Evolutionary conservation across 2,113 vertebrate species (phyloP).

Genomic region (Cisticola juncidis): DNA sequence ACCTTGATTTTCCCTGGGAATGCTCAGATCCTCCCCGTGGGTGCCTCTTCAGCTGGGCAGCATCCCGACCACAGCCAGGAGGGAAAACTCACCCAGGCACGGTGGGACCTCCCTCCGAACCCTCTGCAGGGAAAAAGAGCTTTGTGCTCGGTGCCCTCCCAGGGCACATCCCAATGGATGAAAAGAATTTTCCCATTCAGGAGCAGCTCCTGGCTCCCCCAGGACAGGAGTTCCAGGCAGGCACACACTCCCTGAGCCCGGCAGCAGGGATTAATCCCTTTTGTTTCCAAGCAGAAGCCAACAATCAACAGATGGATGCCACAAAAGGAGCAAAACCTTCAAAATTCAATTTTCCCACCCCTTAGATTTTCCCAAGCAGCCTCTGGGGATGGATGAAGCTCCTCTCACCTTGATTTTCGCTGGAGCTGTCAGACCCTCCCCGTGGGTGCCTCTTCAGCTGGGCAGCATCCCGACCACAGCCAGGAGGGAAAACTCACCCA

Average conservation of each 20-base stretch:
- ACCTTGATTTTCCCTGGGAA: background rate
- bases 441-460: background rate
- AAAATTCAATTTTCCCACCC: background rate
- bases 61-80: background rate
- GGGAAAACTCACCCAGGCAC: accelerated
- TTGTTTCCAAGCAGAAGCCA: background rate
- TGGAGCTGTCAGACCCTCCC: background rate
- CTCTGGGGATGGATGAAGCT: background rate
- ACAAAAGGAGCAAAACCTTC: accelerated
- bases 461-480: background rate
- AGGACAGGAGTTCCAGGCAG: background rate
- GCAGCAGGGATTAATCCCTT: background rate
- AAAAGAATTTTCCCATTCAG: accelerated
- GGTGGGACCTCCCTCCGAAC: accelerated
- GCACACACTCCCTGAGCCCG: background rate
- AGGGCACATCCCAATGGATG: no score
- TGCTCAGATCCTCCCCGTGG: background rate
- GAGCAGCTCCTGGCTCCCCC: background rate
- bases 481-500: background rate
- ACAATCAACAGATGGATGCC: accelerated
- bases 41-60: background rate
- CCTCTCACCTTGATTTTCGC: background rate
- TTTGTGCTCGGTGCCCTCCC: background rate
- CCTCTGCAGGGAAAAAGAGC: background rate
- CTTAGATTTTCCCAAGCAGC: accelerated